phyloP scores from a whole-genome alignment of 2,888 invertebrate species.

The Cataglyphis altisquamis region DNA sequence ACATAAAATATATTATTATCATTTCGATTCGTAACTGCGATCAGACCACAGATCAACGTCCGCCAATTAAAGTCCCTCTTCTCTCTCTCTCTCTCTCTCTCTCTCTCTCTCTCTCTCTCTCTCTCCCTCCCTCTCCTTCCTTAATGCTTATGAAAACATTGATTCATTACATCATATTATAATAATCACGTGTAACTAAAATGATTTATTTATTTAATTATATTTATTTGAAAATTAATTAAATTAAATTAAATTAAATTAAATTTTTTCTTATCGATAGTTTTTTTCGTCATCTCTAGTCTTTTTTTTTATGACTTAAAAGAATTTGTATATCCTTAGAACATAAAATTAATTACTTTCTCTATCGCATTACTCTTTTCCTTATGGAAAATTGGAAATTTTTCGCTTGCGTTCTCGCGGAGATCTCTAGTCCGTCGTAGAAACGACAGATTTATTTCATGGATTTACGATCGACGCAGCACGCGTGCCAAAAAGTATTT shows the following conservation, averaged over 20 bases:
- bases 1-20: slow-evolving; percentile 56
- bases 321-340: background rate
- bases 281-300: background rate
- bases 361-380: background rate
- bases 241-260: background rate
- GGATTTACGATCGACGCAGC: slow-evolving; percentile 62
- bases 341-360: slow-evolving; percentile 7
- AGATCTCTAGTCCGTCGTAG: slow-evolving; percentile 43
- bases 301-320: background rate
- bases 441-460: slow-evolving; percentile 64
- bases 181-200: background rate
- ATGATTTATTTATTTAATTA: slow-evolving; percentile 11
- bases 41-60: slow-evolving; percentile 39
- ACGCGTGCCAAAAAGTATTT: slow-evolving; percentile 55
- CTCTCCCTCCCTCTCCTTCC: background rate
- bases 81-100: background rate
- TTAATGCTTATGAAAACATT: slow-evolving; percentile 17
- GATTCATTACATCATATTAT: slow-evolving; percentile 13
- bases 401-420: slow-evolving; percentile 3
- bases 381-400: slow-evolving; percentile 6
- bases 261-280: background rate
- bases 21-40: slow-evolving; percentile 50
- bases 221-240: background rate
- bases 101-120: background rate
- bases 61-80: slow-evolving; percentile 47